These are phyloP conservation scores for Wasmannia auropunctata DNA, from an alignment of 1,140 invertebrate genomes.

Conservation along the genomic window DNA sequence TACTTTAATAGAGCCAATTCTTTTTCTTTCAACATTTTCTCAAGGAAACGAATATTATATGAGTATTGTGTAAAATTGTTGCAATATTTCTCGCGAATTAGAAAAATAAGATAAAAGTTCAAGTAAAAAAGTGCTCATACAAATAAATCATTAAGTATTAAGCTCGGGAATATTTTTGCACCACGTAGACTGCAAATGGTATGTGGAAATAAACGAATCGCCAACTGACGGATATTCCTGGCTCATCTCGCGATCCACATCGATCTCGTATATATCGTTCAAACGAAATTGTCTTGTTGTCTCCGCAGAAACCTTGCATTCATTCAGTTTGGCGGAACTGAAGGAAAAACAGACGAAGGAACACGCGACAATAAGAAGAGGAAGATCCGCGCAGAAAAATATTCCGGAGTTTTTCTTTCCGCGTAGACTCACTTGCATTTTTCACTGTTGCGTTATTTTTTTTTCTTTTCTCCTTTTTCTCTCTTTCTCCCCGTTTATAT, in stretches of 20 bases:
- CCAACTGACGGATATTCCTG: not conserved
- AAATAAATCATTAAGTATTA: not conserved
- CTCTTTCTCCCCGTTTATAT: not conserved
- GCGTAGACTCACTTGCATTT: slow-evolving; percentile 25
- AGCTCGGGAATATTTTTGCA: not conserved
- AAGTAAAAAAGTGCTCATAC: not conserved
- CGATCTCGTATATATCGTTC: not conserved
- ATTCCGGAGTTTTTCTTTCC: slow-evolving; percentile 20
- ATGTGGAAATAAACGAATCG: not conserved
- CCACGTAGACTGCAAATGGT: not conserved
- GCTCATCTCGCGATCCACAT: not conserved
- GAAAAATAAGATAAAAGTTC: not conserved
- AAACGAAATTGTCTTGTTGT: slow-evolving; percentile 18
- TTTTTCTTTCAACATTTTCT: not conserved
- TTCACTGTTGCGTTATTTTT: not conserved
- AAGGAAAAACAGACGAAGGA: slow-evolving; percentile 3
- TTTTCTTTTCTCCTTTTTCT: not conserved
- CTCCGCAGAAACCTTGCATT: not conserved
- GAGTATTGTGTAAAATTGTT: not conserved
- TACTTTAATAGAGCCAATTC: slow-evolving; percentile 17
- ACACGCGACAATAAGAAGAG: slow-evolving; percentile 8
- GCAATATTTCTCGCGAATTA: not conserved
- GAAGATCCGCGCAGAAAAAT: slow-evolving; percentile 26
- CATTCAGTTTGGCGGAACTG: not conserved
- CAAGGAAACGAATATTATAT: not conserved